Percentiles rank a stretch among this genome's conserved stretches.
Conservation (phyloP, 2,113 vertebrate genomes). For the Jaculus jaculus region DNA sequence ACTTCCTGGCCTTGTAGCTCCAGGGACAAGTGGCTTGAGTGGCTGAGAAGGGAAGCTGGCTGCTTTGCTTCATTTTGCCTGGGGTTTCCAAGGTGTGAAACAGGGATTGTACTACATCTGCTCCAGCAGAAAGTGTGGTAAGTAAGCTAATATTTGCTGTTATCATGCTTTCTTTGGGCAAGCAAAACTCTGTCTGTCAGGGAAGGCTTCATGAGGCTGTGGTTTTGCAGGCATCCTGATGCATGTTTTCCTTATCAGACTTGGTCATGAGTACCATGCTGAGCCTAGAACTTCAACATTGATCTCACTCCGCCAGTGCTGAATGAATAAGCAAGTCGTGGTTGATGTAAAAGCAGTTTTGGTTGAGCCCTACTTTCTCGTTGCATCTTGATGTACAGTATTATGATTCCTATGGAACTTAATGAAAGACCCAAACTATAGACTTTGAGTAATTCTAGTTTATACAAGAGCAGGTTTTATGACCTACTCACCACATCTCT, state of each 20-base stretch:
- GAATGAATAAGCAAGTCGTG: not conserved
- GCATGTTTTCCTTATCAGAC: not conserved
- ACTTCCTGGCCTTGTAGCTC: not conserved
- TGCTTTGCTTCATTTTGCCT: not conserved
- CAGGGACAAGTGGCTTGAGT: too few species aligned
- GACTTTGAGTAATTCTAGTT: not conserved
- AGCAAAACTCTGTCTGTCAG: not conserved
- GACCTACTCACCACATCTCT: not conserved
- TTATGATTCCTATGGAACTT: not conserved
- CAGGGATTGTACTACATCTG: not conserved
- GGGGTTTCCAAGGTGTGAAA: not conserved
- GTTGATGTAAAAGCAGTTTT: not conserved
- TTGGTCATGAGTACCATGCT: fast-evolving
- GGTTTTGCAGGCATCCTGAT: not conserved
- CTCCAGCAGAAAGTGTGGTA: not conserved
- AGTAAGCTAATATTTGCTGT: not conserved
- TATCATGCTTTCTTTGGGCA: not conserved
- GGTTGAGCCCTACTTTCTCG: too few species aligned
- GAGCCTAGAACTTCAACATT: not conserved
- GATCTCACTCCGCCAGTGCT: not conserved
- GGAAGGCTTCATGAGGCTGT: not conserved
- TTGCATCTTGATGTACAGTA: not conserved
- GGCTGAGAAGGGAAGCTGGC: not conserved
- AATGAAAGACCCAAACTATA: not conserved
- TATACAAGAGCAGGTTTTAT: not conserved